Evolutionary conservation across 1,140 invertebrate species (phyloP), one percentile per base, ranked within the genome.

Genomic region (Drosophila ficusphila): DNA sequence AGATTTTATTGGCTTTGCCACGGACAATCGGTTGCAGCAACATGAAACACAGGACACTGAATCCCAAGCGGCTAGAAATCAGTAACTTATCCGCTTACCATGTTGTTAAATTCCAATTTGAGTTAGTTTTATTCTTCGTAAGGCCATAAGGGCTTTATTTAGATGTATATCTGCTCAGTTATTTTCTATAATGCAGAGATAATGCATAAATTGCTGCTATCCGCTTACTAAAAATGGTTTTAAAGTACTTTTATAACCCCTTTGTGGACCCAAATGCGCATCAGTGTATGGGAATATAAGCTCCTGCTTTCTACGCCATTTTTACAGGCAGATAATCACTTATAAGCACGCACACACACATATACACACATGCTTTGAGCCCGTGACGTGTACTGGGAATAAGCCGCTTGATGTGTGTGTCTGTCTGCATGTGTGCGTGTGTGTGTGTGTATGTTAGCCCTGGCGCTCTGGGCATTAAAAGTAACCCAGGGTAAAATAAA

Each of bases 401-500:
- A 73, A 72, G 71, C 70, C 58, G 61, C 57, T 51, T 73, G 65
- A 65, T 56, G 69, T 72, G 69, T 38, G 57, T 34, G 56, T 33
- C 38, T 19, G 38, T 38, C 31, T 36, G 39, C 3, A 18, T 5
- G 48, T 21, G 19, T 46, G 41, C 4, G 25, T 4, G 3, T n/a
- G n/a, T n/a, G 49, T 16, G 53, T 51, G 46, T 54, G 51, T 57
- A 48, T 53, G 54, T 52, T 18, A 23, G 62, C 58, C 67, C 69
- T 60, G 67, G 27, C 58, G 68, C 65, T 57, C 44, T 62, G 67
- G 81, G 72, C 74, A 76, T 86, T 81, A 86, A 72, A 79, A 83
- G 72, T 86, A 79, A 85, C 61, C 81, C 56, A 70, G 82, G 82
- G 82, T 85, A 81, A 81, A 86, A 85, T 85, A 86, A 86, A 88